Base-by-base conservation (phyloP, 2,888 invertebrate species). In the Aquatica leii region DNA sequence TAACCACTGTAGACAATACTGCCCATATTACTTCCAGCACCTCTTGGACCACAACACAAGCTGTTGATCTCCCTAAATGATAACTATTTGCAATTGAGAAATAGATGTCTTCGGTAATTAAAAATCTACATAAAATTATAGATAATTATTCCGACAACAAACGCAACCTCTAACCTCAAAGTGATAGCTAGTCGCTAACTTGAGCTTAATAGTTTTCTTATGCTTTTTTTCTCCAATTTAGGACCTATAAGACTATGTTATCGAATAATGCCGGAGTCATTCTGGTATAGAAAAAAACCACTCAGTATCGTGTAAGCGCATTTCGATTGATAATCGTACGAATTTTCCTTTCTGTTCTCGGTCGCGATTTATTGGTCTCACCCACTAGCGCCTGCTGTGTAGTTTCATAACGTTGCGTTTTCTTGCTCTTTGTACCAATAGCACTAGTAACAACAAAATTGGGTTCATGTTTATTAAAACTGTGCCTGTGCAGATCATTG, bases 81-180 rank as follows among this genome's bases (percentile, higher is more conserved):
- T 56, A 56, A 31, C 56, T 46, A n/a, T 56, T 43, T 56, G 24
- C 56, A 21, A 46, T 56, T 2, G 56, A 46, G 21, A 56, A 56
- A 24, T 56, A 56, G 14, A 5, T 21, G 5, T 56, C 41, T 9
- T 46, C 56, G 1, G 56, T 56, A 17, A 24, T 31, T 4, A 56
- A n/a, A 21, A 24, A 56, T 17, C 37, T 53, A 17, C 4, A n/a
- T n/a, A 37, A 24, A 6, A 24, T 24, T 4, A 37, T 12, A 12
- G 2, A 8, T 46, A 17, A 5, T 17, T 17, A 46, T 46, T 14
- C 46, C 18, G 24, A 15, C 14, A 18, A 40, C 9, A 14, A 18
- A 21, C 14, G 31, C 14, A 66, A 70, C 69, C 67, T 70, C 68
- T 67, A 69, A 68, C 70, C 70, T 70, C 68, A 70, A 70, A 64